Conservation (phyloP, 2,888 invertebrate species). For the Nebria salina region DNA sequence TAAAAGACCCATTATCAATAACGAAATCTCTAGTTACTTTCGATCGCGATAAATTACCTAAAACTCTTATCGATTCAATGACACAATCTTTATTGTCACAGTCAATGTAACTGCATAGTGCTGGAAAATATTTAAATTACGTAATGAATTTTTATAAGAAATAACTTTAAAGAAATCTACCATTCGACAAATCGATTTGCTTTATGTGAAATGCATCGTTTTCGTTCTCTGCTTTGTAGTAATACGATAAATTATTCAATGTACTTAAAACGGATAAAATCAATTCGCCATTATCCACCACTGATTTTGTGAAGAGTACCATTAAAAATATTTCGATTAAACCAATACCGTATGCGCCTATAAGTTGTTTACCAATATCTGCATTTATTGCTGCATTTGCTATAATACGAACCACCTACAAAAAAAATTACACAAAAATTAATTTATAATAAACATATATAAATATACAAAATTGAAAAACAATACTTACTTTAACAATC, state of each 20-base stretch:
- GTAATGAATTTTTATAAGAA: conserved; percentile 15
- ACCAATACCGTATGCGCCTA: conserved; percentile 59
- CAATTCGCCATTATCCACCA: conserved; percentile 74
- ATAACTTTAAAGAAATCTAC: conserved; percentile 52
- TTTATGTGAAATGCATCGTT: conserved; percentile 63
- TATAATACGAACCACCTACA: conserved; percentile 79
- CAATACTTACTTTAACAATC: conserved; percentile 70
- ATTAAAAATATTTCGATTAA: conserved; percentile 62
- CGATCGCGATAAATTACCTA: conserved; percentile 84
- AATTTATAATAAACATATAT: conserved; percentile 2
- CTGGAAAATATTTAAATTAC: conserved; percentile 54
- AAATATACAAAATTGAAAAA: background rate
- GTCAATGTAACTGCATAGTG: conserved; percentile 61
- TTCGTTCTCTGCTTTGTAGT: conserved; percentile 65
- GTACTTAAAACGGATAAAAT: conserved; percentile 82
- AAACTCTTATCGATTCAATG: conserved; percentile 79
- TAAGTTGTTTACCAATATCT: conserved; percentile 76
- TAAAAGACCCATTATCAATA: conserved; percentile 73
- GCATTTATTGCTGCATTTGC: conserved; percentile 85
- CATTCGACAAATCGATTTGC: conserved; percentile 65
- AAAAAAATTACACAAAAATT: conserved; percentile 44
- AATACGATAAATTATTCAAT: conserved; percentile 86
- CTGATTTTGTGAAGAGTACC: conserved; percentile 62
- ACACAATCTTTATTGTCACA: conserved; percentile 65
- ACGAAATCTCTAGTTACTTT: conserved; percentile 72